Base-by-base conservation (phyloP, 1,140 invertebrate genomes). In the Drosophila persimilis region DNA sequence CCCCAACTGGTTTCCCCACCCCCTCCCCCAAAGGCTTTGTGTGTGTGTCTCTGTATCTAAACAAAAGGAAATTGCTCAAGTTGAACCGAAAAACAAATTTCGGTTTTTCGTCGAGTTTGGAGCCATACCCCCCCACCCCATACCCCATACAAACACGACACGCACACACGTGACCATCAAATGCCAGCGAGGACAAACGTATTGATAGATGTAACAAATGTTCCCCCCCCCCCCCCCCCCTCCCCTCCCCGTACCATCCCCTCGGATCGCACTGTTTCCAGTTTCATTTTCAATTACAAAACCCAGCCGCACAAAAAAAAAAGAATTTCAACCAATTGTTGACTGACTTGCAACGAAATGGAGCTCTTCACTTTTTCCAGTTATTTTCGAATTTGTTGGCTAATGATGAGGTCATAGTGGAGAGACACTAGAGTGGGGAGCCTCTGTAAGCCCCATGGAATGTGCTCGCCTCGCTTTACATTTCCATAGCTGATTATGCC, bases 21-120 rank as follows among this genome's bases (percentile, higher is more conserved):
- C 46, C 46, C 24, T 26, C 24, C 5, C 24, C 5, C 5, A 0
- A 26, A 26, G 24, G 4, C 59, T 43, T 44, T 39, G 31, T 60
- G 35, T 63, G 51, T 48, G 57, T 56, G 35, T 66, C 41, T 52
- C 35, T 64, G 59, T 13, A 39, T 39, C 35, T 81, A 85, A 86
- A 85, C 81, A 86, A 85, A 60, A 81, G 61, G 65, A 65, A 77
- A 75, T 85, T 85, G 81, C 73, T 85, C 73, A 77, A 85, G 73
- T 85, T 64, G 77, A 77, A 84, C 76, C 67, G 45, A 81, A 81
- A 63, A 62, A 73, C 72, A 80, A 77, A 73, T 77, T 77, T 56
- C 29, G 61, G 63, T 62, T 73, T 71, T 71, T 58, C 73, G 50
- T 66, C 53, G 44, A 43, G 24, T 66, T 81, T 81, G 39, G 58